A percentile compares a stretch with the other conserved stretches of the same genome.
Conservation (phyloP, 1,140 invertebrate species). For the Drosophila kohkoa region DNA sequence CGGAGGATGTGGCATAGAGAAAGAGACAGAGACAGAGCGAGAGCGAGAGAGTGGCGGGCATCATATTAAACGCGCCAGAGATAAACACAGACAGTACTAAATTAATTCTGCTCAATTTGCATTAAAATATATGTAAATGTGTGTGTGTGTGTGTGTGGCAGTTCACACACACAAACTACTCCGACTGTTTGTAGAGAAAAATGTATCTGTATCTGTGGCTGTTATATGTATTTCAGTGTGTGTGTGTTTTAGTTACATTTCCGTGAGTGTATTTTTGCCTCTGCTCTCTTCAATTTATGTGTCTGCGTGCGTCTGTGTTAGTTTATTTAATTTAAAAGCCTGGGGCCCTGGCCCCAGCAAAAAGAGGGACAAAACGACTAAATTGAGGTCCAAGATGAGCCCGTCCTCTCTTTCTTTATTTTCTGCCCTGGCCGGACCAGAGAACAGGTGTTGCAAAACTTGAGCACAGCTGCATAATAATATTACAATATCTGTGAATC, state of each 20-base stretch:
- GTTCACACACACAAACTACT: background rate
- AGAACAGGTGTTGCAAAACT: constrained; percentile 57
- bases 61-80: constrained; percentile 77
- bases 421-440: background rate
- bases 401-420: background rate
- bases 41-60: constrained; percentile 53
- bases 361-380: constrained; percentile 29
- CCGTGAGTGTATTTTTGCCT: constrained; percentile 36
- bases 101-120: constrained; percentile 84
- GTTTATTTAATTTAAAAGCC: constrained; percentile 77
- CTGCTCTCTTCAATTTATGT: constrained; percentile 17
- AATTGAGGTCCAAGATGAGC: constrained; percentile 25
- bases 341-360: constrained; percentile 11
- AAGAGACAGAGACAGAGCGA: constrained; percentile 15
- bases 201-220: constrained; percentile 31
- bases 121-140: constrained; percentile 73
- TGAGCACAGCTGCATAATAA: constrained; percentile 58
- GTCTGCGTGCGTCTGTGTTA: constrained; percentile 36
- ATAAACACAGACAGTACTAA: constrained; percentile 80
- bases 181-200: constrained; percentile 14
- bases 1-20: constrained; percentile 2
- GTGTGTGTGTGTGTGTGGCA: constrained; percentile 17
- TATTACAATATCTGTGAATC: constrained; percentile 53
- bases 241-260: constrained; percentile 69
- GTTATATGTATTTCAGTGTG: constrained; percentile 23